Evolutionary conservation across 2,888 invertebrate genomes (phyloP), one percentile per base, ranked within the genome.

Genomic region (Eilema griseolum): DNA sequence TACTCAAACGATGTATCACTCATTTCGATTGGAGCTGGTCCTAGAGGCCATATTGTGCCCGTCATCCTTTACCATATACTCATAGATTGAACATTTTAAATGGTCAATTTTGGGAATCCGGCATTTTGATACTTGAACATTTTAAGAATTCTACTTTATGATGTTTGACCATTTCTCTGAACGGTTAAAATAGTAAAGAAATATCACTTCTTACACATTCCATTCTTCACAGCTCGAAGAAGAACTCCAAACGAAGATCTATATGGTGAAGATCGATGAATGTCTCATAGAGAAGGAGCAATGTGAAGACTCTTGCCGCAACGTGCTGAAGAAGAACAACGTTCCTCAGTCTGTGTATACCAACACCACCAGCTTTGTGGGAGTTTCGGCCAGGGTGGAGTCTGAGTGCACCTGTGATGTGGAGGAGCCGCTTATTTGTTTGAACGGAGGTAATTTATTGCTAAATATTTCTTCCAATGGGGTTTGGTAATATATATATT

Each of bases 301-400:
- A 70, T 97, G 97, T 78, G 96, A 97, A 28, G 95, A 96, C 63
- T 98, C 99, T 0, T 99, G 99, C 84, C 96, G 97, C 3, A 99
- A 98, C 83, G 96, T 96, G 26, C 93, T 99, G 69, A 96, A 96
- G 84, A 97, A 97, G 86, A 97, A 97, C 70, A 96, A 97, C 23
- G 96, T 96, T 1, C 98, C 98, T 0, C 96, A 97, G 46, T 96
- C 98, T 10, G 98, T 99, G 11, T 98, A 98, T 86, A 99, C 99
- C 0, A 99, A 99, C 88, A 97, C 97, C 1, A 98, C 99, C 0
- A 98, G 99, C 5, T 98, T 99, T 88, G 98, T 99, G 20, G 99
- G 99, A 0, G 98, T 99, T 0, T 97, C 97, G 28, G 98, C 98
- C 0, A 96, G 97, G 46, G 97, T 98, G 0, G 97, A 97, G 88